Evolutionary conservation across 2,888 invertebrate species (phyloP).

Genomic region (Cerceris rybyensis): DNA sequence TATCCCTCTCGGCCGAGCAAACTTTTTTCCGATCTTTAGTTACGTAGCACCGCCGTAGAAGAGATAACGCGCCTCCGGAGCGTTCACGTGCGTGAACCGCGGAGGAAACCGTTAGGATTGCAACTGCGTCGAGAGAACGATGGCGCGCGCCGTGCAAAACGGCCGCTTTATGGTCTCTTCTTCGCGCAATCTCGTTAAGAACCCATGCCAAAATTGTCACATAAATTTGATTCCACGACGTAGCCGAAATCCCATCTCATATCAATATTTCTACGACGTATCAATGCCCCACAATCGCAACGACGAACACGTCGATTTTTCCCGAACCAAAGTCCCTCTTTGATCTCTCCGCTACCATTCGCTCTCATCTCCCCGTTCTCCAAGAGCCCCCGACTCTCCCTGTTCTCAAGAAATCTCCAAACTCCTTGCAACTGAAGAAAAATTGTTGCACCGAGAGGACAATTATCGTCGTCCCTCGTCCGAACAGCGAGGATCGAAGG

Average conservation of each 20-base stretch:
- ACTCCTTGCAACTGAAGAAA: background rate
- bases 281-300: no score
- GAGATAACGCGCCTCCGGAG: conserved; percentile 67
- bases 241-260: no score
- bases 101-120: conserved; percentile 74
- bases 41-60: conserved; percentile 28
- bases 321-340: no score
- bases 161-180: conserved; percentile 39
- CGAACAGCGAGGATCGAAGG: conserved; percentile 9
- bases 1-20: conserved; percentile 4
- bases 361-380: no score
- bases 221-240: background rate
- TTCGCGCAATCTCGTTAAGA: background rate
- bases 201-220: background rate
- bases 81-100: conserved; percentile 71
- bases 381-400: background rate
- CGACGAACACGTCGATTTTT: no score
- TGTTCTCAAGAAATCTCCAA: background rate
- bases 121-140: conserved; percentile 46
- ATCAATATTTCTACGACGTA: no score
- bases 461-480: conserved; percentile 10
- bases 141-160: conserved; percentile 37
- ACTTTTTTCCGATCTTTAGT: conserved; percentile 50
- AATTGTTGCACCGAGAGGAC: conserved; percentile 11
- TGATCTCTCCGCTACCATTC: no score